Evolutionary conservation across 2,797 vertebrate species (phyloP), one percentile per base, ranked within the genome.

Genomic region (Telmatherina bonti): DNA sequence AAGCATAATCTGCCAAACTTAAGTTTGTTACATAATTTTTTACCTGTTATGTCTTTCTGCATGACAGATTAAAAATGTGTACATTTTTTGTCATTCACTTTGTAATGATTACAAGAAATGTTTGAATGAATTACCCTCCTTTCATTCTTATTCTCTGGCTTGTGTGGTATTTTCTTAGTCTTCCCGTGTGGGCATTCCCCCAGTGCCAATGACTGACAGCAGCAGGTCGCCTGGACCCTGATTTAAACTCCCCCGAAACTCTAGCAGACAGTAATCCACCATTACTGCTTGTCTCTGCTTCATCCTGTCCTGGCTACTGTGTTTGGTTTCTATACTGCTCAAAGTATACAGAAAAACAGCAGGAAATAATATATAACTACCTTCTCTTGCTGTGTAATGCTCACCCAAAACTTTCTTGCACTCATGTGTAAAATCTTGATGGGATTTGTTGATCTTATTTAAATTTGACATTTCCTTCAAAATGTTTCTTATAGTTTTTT

Each of bases 221-320:
- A 91, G 89, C 94, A 95, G 93, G 86, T 78, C 65, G 79, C 24
- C 62, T 71, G 76, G 82, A 85, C 86, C 87, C 88, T 84, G 89
- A 93, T 93, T 92, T 92, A 94, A 93, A 88, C 90, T 61, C 38
- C n/a, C 36, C 57, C 72, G 93, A 94, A 94, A 95, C 91, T 87
- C 87, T 89, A 95, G 88, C 90, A 87, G 90, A 83, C 69, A 24
- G 72, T 87, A 89, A 88, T 90, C 88, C 80, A 66, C 83, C 71
- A 83, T 79, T 79, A 70, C 83, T 43, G 60, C 78, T 83, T 36
- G 71, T 49, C 69, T 68, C 64, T 47, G 31, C 67, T 62, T 67
- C 77, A 73, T 82, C 74, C 53, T 80, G 56, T 78, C 62, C 74
- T 77, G 62, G 78, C 82, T 71, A 49, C 85, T 79, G 84, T 65